Base-by-base conservation (phyloP, 2,888 invertebrate genomes). In the Bhutanitis thaidina region DNA sequence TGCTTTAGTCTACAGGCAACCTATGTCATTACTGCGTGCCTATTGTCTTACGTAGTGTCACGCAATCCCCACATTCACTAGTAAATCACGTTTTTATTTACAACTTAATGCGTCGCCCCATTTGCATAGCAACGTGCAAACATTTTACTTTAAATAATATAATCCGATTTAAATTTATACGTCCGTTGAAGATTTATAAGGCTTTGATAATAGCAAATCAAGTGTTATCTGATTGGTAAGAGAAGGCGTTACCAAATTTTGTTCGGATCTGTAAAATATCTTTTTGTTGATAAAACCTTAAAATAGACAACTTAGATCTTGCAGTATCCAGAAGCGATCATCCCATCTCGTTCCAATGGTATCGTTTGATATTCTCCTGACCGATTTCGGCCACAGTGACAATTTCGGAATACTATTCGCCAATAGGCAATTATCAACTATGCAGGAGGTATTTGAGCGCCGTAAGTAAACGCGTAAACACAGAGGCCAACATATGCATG, bases 71-170 rank as follows among this genome's bases (percentile, higher is more conserved):
- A 41, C 51, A 41, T 46, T 51, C 36, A 51, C 41, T 34, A 46
- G 16, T 51, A 46, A 51, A 45, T 45, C 51, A 51, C 45, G 51
- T 51, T 51, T 51, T 46, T 51, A 51, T 45, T 41, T 51, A 46
- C 51, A 51, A 41, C 45, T 51, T 51, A 40, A 51, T 51, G 40
- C 45, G 29, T 37, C 41, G 40, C 32, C 41, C 25, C 29, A 14
- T 51, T 41, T 20, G 40, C 41, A 51, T 51, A 46, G 45, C 32
- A 46, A 41, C 51, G 51, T 51, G 51, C 51, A 51, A 51, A 51
- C 46, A 46, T 51, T 35, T 20, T 40, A 36, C 51, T 41, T 51
- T 46, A 45, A 34, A 40, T 51, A 51, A 39, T 30, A 39, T 35
- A 51, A 40, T 16, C 40, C 44, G 27, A 12, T 36, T 45, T 35